Conservation (phyloP, 1,140 invertebrate species). For the Papilio polyxenes region DNA sequence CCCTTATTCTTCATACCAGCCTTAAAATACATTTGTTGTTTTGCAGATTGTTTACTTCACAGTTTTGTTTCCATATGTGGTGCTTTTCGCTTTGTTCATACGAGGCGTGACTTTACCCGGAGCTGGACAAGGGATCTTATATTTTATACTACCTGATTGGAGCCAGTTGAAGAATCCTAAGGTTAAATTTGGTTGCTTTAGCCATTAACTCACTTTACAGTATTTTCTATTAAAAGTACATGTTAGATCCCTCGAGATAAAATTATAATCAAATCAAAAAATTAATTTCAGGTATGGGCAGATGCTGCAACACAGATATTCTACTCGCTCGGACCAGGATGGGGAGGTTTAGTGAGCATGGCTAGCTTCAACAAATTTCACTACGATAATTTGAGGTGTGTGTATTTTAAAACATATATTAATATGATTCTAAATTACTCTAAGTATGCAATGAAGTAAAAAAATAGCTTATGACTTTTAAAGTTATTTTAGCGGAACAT, state of each 20-base stretch:
- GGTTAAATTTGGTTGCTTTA: slow-evolving; percentile 62
- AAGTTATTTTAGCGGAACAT: background rate
- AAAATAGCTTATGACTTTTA: background rate
- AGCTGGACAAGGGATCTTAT: slow-evolving; percentile 87
- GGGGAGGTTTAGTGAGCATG: slow-evolving; percentile 94
- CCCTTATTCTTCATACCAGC: slow-evolving; percentile 44
- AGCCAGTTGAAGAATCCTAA: slow-evolving; percentile 84
- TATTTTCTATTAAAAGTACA: background rate
- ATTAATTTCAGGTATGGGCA: slow-evolving; percentile 89
- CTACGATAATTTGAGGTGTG: slow-evolving; percentile 90
- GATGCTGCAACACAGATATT: slow-evolving; percentile 96
- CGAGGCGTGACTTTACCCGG: slow-evolving; percentile 90
- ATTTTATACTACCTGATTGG: slow-evolving; percentile 93
- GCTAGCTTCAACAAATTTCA: slow-evolving; percentile 94
- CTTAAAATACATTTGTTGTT: slow-evolving; percentile 49
- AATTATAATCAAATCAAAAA: no score
- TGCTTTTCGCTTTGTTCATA: slow-evolving; percentile 87
- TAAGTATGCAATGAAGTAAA: background rate
- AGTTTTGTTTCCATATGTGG: slow-evolving; percentile 91
- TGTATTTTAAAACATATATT: slow-evolving; percentile 24
- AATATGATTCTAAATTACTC: background rate
- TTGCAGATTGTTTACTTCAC: slow-evolving; percentile 91
- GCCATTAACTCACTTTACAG: background rate
- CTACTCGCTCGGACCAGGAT: slow-evolving; percentile 94
- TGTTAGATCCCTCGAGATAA: no score